Percentiles rank a stretch among this genome's conserved stretches.
Evolutionary conservation across 2,797 vertebrate species (phyloP).

Genomic region (Eulemur mongoz): DNA sequence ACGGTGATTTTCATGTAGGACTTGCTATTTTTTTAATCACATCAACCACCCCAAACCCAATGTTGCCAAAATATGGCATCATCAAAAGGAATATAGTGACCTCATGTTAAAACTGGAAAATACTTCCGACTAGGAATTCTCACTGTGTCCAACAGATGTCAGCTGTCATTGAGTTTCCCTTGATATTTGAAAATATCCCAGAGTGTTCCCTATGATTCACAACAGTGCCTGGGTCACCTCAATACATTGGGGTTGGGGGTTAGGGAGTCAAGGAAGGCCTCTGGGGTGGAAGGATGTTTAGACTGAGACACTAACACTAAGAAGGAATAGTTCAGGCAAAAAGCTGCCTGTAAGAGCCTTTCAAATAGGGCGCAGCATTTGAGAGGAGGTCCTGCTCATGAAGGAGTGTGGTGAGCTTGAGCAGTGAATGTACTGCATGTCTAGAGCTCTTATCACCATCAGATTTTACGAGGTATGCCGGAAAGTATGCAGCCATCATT

Average conservation of each 20-base stretch:
- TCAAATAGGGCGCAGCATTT: background rate
- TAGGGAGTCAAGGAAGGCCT: no score
- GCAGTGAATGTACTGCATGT: background rate
- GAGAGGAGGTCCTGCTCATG: background rate
- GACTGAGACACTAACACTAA: background rate
- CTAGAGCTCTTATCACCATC: background rate
- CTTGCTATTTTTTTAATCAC: background rate
- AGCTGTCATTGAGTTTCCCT: background rate
- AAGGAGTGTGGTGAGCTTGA: background rate
- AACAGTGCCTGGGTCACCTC: no score
- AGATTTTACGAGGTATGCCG: background rate
- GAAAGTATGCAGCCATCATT: no score
- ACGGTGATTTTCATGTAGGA: background rate
- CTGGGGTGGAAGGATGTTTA: background rate
- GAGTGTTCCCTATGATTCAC: background rate
- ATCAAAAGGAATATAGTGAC: background rate
- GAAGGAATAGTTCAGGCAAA: background rate
- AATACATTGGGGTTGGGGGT: accelerated
- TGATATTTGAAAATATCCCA: background rate
- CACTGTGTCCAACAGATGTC: background rate
- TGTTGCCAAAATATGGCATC: background rate
- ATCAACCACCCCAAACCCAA: background rate
- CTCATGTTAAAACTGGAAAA: background rate
- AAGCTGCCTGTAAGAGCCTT: no score
- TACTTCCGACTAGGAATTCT: background rate